Conservation (phyloP, 2,113 vertebrate species). For the Oncorhynchus tshawytscha region DNA sequence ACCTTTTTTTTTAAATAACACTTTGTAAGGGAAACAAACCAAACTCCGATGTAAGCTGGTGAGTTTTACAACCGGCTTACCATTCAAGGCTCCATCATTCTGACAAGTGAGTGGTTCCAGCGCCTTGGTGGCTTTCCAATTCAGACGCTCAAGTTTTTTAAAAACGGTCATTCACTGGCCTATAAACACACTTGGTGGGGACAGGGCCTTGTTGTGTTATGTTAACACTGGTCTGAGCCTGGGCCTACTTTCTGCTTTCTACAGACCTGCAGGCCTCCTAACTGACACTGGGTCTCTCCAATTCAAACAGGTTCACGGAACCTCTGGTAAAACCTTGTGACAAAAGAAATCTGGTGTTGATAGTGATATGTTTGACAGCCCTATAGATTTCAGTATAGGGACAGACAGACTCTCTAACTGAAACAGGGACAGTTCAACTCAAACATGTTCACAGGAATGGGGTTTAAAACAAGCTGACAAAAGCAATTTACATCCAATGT, state of each 20-base stretch:
- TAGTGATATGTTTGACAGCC: too few species aligned
- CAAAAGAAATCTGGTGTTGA: too few species aligned
- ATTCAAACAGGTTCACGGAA: neutral
- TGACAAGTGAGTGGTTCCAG: slow-evolving; percentile 29
- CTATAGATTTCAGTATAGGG: too few species aligned
- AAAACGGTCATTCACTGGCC: neutral
- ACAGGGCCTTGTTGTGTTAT: neutral
- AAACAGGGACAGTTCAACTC: neutral
- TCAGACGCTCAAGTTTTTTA: neutral
- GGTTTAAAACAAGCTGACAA: too few species aligned
- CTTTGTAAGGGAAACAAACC: neutral
- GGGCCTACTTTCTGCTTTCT: neutral
- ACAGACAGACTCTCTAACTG: neutral
- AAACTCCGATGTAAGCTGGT: neutral
- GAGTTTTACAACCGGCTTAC: slow-evolving; percentile 2
- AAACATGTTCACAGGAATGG: neutral
- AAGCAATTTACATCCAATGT: too few species aligned
- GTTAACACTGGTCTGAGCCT: neutral
- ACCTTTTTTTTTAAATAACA: neutral
- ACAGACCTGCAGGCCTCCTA: neutral
- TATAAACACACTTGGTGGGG: neutral
- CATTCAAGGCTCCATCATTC: neutral
- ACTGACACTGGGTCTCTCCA: neutral
- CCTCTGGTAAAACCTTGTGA: too few species aligned
- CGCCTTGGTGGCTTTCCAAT: slow-evolving; percentile 19